Base-by-base conservation (phyloP, 2,797 vertebrate species). In the Geotria australis region DNA sequence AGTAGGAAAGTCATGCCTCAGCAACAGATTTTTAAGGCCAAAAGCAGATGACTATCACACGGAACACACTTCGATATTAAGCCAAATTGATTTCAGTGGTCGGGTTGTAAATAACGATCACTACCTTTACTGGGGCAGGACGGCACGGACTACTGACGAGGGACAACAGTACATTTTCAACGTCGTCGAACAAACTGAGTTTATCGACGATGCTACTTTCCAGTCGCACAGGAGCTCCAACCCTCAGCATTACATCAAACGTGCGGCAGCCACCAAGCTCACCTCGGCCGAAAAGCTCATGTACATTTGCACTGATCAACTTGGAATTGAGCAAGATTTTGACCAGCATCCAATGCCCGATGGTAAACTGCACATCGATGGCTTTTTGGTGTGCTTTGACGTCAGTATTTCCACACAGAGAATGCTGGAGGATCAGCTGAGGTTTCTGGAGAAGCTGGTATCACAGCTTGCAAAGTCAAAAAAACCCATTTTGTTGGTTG, bases 281-380 rank as follows among this genome's bases (percentile, higher is more conserved):
- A 86, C 93, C 73, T 98, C 91, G 6, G 89, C 89, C 57, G 91
- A 96, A 70, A 98, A 98, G 72, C 73, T 96, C 2, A 98, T 98
- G 91, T 96, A 98, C 69, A 96, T 98, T 80, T 98, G 91, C 76
- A 98, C 91, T 62, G 91, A 98, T 75, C 91, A 98, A 59, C 79
- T 98, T 45, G 89, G 89, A 69, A 72, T 98, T 70, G 89, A 98
- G 70, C 89, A 96, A 79, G 91, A 96, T 73, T 98, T 98, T 66
- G 91, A 98, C 68, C 89, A 98, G 72, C 95, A 93, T 69, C 89
- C 95, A 71, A 98, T 98, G 91, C 83, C 89, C 10, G 91, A 98
- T 64, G 91, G 91, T 57, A 95, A 93, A 66, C 72, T 96, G 61
- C 91, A 65, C 68, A 72, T 93, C 13, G 91, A 98, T 57, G 84